These are phyloP conservation scores for Drosophila kanapiae DNA, from an alignment of 1,140 invertebrate species.

Conservation along the genomic window DNA sequence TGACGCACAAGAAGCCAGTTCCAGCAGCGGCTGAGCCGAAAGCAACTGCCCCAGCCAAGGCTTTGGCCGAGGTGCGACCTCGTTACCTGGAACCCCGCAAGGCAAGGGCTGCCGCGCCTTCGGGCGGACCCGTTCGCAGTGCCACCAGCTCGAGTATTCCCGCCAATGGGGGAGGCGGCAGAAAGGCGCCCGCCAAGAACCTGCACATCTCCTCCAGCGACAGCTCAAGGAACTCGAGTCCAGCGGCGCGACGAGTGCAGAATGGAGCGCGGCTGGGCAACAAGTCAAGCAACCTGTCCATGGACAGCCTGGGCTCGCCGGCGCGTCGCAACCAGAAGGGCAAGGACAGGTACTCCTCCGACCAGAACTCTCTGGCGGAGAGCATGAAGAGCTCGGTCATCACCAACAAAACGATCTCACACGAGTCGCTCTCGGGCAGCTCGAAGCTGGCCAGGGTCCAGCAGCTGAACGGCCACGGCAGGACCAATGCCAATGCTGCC, in stretches of 20 bases:
- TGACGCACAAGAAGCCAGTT: constrained; percentile 43
- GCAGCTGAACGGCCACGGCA: constrained; percentile 60
- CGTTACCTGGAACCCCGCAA: constrained; percentile 87
- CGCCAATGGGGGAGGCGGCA: constrained; percentile 25
- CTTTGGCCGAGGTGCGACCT: constrained; percentile 86
- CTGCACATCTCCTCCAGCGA: constrained; percentile 84
- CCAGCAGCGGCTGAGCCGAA: neutral
- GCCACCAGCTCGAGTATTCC: constrained; percentile 87
- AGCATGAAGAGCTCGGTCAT: constrained; percentile 85
- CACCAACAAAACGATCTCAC: constrained; percentile 85
- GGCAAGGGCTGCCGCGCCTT: constrained; percentile 65
- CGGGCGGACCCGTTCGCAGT: constrained; percentile 83
- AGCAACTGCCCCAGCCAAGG: constrained; percentile 18
- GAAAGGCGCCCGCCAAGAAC: constrained; percentile 67
- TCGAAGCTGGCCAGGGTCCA: constrained; percentile 64
- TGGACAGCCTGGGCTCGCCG: constrained; percentile 86
- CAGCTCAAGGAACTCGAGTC: constrained; percentile 88
- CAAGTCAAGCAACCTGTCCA: constrained; percentile 86
- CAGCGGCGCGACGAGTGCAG: constrained; percentile 87
- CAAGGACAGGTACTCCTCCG: constrained; percentile 83
- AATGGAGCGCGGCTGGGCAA: constrained; percentile 80
- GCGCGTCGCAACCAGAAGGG: constrained; percentile 68
- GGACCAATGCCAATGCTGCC: neutral
- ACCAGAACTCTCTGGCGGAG: constrained; percentile 86
- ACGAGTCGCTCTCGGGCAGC: constrained; percentile 75